Base-by-base conservation (phyloP, 2,113 vertebrate genomes). In the Rhipidura dahli region DNA sequence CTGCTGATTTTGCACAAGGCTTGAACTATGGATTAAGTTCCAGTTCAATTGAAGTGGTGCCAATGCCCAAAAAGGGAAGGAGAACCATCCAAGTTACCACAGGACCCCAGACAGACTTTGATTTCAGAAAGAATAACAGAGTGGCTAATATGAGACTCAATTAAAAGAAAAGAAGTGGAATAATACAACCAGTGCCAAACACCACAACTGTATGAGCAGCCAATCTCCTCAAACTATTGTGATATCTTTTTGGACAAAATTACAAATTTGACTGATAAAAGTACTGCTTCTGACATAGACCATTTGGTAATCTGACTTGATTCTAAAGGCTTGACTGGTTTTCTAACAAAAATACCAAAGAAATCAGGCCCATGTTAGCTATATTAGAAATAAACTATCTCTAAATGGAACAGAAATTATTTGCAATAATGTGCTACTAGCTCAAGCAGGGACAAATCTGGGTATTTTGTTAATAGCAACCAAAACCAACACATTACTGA, bases 101-200 rank as follows among this genome's bases (percentile, higher is more conserved):
- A 93, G 85, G 71, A 94, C 83, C 76, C 90, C 94, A 94, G 73
- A 56, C 73, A 85, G 93, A 87, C 81, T 89, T 79, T 79, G 66
- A 87, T 83, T 94, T 85, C 90, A 89, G 84, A 71, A 65, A 85
- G 66, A 95, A 69, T 61, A 96, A 95, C 69, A 79, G n/a, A 94
- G 63, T 33, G 69, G 75, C 66, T 83, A 83, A 82, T 40, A 68
- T 4, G 33, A 93, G 70, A 88, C 57, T 75, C 50, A 65, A 49
- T 44, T 77, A 86, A 81, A 93, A 83, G 40, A 88, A 85, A 91
- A 72, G 13, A 86, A 89, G 47, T 53, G 27, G 60, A 93, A 94
- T 75, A 97, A 96, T 50, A 86, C 10, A 86, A 28, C 22, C 90
- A 80, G 75, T 1, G 59, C 79, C 90, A 93, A 96, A 90, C 28